Evolutionary conservation across 2,888 invertebrate genomes (phyloP), one percentile per base, ranked within the genome.

Genomic region (Panopea generosa): DNA sequence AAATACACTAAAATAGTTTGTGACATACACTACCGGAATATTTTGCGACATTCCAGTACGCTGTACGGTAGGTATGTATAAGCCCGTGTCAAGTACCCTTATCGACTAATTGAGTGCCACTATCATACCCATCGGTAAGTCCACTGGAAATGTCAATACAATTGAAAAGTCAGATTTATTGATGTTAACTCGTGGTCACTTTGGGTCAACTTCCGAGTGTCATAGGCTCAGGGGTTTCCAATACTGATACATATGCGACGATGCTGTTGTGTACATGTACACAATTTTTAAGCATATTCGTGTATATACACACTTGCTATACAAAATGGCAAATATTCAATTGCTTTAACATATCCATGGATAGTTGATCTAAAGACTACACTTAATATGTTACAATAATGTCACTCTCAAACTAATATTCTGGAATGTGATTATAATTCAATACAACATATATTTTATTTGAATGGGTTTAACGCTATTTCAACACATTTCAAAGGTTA

Each of bases 31-130:
- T 55, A 56, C 38, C n/a, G n/a, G n/a, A n/a, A n/a, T n/a, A n/a
- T n/a, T n/a, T n/a, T n/a, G n/a, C n/a, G n/a, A n/a, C n/a, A n/a
- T n/a, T n/a, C n/a, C n/a, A n/a, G n/a, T 18, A 24, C 29, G 22
- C 56, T 57, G 49, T 56, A 57, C 66, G 56, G 57, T 57, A 56
- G 66, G 66, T 55, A 66, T 43, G 56, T 56, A 49, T 56, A 49
- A 56, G 57, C 43, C 66, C 27, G 57, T 56, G 57, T 49, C 57
- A 38, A 66, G 57, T 56, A 56, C 56, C 22, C 49, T 47, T 66
- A 66, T 57, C 66, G 40, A 16, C 40, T 40, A 40, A 40, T 40
- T 40, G 40, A 40, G 9, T 16, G 40, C 40, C 16, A 40, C 40
- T 40, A 40, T 40, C 40, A 16, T 16, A 40, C n/a, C 7, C 40